Percentiles rank a stretch among this genome's conserved stretches.
Evolutionary conservation across 2,888 invertebrate genomes (phyloP).

Genomic region (Phragmatobia fuliginosa): DNA sequence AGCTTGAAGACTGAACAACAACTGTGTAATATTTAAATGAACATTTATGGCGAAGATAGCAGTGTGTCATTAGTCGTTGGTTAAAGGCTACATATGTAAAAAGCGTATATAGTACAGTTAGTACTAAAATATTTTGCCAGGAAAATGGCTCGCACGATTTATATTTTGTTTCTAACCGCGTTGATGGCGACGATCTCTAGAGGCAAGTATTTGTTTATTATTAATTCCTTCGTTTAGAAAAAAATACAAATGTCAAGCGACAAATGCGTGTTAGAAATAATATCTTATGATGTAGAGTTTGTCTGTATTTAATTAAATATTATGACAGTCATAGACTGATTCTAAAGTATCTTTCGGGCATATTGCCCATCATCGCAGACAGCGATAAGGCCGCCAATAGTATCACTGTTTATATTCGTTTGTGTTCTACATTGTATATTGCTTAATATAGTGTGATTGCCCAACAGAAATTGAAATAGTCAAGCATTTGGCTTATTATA

Average conservation of each 20-base stretch:
- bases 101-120: slow-evolving; percentile 27
- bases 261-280: background rate
- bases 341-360: background rate
- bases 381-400: too few relatives aligned
- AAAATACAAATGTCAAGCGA: background rate
- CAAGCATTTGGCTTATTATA: too few relatives aligned
- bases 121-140: slow-evolving; percentile 41
- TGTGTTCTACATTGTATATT: too few relatives aligned
- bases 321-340: background rate
- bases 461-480: too few relatives aligned
- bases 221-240: background rate
- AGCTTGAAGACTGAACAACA: slow-evolving; percentile 69
- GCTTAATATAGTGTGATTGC: too few relatives aligned
- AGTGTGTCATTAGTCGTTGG: slow-evolving; percentile 62
- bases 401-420: too few relatives aligned
- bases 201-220: slow-evolving; percentile 57
- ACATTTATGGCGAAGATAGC: slow-evolving; percentile 53
- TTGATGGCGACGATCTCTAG: slow-evolving; percentile 54
- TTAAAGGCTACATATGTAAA: slow-evolving; percentile 39
- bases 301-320: background rate
- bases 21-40: slow-evolving; percentile 70
- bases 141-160: slow-evolving; percentile 62
- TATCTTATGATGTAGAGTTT: background rate
- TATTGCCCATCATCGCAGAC: too few relatives aligned
- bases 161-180: slow-evolving; percentile 45